phyloP scores from a whole-genome alignment of 2,797 vertebrate genomes.

The Sylvia borin region DNA sequence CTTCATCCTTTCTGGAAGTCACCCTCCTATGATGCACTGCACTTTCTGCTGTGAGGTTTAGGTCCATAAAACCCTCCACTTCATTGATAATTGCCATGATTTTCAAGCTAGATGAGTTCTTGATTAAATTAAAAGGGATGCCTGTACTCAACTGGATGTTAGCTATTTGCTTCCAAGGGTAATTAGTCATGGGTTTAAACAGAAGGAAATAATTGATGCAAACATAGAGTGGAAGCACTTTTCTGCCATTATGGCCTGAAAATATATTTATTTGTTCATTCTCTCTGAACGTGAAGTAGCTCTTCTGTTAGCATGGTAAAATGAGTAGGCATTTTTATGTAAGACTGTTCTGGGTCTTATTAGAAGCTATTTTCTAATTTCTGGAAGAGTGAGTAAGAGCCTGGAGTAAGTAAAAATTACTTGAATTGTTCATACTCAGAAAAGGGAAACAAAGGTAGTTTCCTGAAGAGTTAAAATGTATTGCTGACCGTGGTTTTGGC shows the following conservation, averaged over 20 bases:
- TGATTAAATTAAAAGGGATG: constrained; percentile 49
- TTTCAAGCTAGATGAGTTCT: constrained; percentile 42
- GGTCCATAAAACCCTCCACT: background rate
- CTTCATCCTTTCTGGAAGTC: background rate
- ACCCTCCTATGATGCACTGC: background rate
- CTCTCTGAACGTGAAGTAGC: constrained; percentile 34
- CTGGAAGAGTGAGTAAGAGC: background rate
- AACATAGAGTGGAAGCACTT: constrained; percentile 22
- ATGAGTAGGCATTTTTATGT: background rate
- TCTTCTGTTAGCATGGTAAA: background rate
- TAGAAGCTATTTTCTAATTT: constrained; percentile 43
- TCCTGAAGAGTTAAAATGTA: background rate
- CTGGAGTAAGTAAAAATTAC: background rate
- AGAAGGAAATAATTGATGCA: constrained; percentile 51
- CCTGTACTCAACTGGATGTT: constrained; percentile 16
- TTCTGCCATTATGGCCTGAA: constrained; percentile 39
- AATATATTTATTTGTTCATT: constrained; percentile 42
- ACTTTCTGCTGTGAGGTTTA: background rate
- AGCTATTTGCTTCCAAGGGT: constrained; percentile 50
- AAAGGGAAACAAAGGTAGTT: background rate
- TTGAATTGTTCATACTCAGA: background rate
- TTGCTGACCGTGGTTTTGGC: background rate
- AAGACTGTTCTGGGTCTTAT: background rate
- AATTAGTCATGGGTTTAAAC: constrained; percentile 57
- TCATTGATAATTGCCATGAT: constrained; percentile 40